Conservation (phyloP, 1,140 invertebrate species). For the Wiebesia pumilae region DNA sequence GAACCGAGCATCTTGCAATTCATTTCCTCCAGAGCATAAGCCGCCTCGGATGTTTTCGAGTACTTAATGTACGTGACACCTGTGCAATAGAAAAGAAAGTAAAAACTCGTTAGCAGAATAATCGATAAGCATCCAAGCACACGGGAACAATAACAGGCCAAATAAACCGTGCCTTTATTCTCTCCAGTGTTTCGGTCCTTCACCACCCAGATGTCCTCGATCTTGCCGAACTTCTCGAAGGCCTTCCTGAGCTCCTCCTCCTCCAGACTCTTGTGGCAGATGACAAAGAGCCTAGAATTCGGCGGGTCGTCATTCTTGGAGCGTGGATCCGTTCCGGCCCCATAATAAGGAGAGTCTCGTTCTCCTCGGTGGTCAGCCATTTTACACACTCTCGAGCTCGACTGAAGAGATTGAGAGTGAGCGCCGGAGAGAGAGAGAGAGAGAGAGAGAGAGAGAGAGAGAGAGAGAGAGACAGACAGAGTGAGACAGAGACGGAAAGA, state of each 20-base stretch:
- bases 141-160: not conserved
- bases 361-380: constrained; percentile 73
- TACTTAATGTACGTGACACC: constrained; percentile 89
- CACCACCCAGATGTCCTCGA: constrained; percentile 93
- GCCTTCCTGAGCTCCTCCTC: constrained; percentile 87
- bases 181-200: constrained; percentile 89
- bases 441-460: constrained; percentile 3
- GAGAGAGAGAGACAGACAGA: not conserved
- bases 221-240: constrained; percentile 88
- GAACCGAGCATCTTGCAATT: constrained; percentile 87
- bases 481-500: not conserved
- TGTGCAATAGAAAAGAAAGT: constrained; percentile 57
- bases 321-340: constrained; percentile 64
- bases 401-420: constrained; percentile 4
- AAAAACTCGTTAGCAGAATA: not conserved
- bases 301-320: constrained; percentile 84
- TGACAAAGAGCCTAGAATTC: constrained; percentile 90
- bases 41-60: constrained; percentile 89
- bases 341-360: constrained; percentile 70
- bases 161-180: constrained; percentile 83
- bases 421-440: not conserved
- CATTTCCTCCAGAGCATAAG: constrained; percentile 88
- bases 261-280: constrained; percentile 87
- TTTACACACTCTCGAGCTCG: constrained; percentile 53
- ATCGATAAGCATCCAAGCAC: not conserved